phyloP scores from a whole-genome alignment of 2,888 invertebrate species.

The Dicyrtoma fusca region DNA sequence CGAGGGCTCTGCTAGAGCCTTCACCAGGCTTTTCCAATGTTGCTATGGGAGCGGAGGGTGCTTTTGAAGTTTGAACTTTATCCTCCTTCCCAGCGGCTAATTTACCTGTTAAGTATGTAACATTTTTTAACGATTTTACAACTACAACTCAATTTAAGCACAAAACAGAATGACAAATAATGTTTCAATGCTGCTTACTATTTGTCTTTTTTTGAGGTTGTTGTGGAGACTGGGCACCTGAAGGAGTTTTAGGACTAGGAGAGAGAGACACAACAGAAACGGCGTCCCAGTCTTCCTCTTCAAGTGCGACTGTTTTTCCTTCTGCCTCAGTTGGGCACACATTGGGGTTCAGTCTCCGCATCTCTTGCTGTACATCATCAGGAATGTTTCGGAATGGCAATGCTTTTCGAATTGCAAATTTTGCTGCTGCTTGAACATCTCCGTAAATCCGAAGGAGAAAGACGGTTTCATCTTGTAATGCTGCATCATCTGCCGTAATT shows the following conservation, averaged over 20 bases:
- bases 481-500: slow-evolving; percentile 67
- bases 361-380: slow-evolving; percentile 56
- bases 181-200: too few species aligned
- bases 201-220: background rate
- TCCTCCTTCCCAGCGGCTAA: too few species aligned
- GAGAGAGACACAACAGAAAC: background rate
- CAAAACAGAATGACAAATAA: too few species aligned
- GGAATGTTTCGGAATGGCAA: slow-evolving; percentile 68
- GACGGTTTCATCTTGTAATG: slow-evolving; percentile 71
- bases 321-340: slow-evolving; percentile 7
- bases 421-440: slow-evolving; percentile 71
- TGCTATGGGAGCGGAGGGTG: too few species aligned
- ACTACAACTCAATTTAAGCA: too few species aligned
- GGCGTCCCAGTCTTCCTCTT: slow-evolving; percentile 28
- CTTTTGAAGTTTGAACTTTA: too few species aligned
- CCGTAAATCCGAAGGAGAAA: slow-evolving; percentile 66
- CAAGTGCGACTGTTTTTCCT: background rate
- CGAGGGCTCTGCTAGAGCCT: background rate
- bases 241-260: background rate
- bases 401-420: slow-evolving; percentile 72
- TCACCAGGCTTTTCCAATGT: background rate
- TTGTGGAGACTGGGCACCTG: background rate
- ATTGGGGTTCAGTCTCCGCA: slow-evolving; percentile 34
- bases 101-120: too few species aligned
- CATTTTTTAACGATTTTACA: too few species aligned